phyloP scores from a whole-genome alignment of 23 tunicate species.

The Clavelina lepadiformis region DNA sequence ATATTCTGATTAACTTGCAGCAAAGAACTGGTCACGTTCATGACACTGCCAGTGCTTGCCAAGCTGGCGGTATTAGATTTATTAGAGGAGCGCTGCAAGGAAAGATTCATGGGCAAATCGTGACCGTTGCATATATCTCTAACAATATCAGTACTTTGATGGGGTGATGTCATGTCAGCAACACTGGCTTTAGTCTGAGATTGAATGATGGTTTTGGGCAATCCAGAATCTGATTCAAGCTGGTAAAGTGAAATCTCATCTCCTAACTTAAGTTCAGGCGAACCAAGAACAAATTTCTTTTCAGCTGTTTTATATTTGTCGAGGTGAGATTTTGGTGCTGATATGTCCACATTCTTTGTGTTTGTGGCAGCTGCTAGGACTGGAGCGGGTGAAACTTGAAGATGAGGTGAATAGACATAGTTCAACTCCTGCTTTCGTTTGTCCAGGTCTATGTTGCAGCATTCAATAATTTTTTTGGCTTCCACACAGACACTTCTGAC shows the following conservation, averaged over 20 bases:
- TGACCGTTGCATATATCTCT: no score
- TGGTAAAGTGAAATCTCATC: constrained; percentile 46
- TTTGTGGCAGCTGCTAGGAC: constrained; percentile 13
- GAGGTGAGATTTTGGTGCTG: neutral
- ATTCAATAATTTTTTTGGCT: constrained; percentile 32
- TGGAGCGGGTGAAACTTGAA: constrained; percentile 34
- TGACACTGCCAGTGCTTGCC: constrained; percentile 54
- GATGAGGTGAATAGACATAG: constrained; percentile 11
- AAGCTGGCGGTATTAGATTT: constrained; percentile 77
- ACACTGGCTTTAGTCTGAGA: neutral
- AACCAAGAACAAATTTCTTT: constrained; percentile 47
- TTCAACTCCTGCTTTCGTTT: constrained; percentile 13
- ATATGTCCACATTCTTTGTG: constrained; percentile 5
- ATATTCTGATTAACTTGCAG: neutral
- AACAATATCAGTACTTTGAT: neutral
- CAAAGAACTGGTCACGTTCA: neutral
- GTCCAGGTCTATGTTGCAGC: constrained; percentile 18
- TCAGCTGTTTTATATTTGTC: constrained; percentile 52
- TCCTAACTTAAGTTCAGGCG: constrained; percentile 53
- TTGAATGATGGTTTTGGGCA: neutral
- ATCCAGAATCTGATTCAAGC: constrained; percentile 40
- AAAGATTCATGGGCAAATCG: neutral
- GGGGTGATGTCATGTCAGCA: neutral
- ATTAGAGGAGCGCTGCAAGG: constrained; percentile 73
- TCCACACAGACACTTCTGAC: constrained; percentile 46